These are phyloP conservation scores for Cebidichthys violaceus DNA, from an alignment of 2,113 vertebrate species.

Conservation along the genomic window DNA sequence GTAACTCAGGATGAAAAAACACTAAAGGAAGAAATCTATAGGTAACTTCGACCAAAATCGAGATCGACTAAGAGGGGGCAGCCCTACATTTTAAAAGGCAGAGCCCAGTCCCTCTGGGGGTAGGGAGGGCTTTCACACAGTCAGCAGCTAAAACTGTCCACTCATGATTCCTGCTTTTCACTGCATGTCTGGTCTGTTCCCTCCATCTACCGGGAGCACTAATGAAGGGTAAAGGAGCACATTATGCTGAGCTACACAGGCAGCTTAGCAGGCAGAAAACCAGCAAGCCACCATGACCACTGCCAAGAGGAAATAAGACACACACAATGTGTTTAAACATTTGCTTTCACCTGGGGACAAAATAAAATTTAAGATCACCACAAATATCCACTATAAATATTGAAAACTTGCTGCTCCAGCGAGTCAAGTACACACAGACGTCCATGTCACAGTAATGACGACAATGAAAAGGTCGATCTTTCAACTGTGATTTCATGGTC, in stretches of 20 bases:
- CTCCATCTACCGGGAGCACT: conserved; percentile 7
- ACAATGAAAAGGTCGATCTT: background rate
- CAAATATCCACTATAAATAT: background rate
- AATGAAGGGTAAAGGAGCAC: conserved; percentile 9
- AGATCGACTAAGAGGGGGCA: background rate
- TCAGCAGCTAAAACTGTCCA: conserved; percentile 61
- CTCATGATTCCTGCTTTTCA: conserved; percentile 26
- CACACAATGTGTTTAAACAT: background rate
- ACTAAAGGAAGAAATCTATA: background rate
- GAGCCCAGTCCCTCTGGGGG: background rate
- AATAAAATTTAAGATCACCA: background rate
- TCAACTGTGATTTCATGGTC: background rate
- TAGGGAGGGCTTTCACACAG: conserved; percentile 20
- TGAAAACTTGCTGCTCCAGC: background rate
- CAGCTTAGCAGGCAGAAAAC: conserved; percentile 5
- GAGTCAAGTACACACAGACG: background rate
- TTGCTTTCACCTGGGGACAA: background rate
- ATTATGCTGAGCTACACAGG: conserved; percentile 22
- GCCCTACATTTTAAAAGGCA: background rate
- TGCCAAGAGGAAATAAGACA: background rate
- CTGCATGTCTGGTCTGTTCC: conserved; percentile 21
- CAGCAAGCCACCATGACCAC: conserved; percentile 3
- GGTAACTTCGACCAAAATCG: background rate
- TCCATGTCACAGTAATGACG: background rate
- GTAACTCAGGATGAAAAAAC: background rate